Evolutionary conservation across 2,797 vertebrate genomes (phyloP).

Genomic region (Peromyscus aztecus): DNA sequence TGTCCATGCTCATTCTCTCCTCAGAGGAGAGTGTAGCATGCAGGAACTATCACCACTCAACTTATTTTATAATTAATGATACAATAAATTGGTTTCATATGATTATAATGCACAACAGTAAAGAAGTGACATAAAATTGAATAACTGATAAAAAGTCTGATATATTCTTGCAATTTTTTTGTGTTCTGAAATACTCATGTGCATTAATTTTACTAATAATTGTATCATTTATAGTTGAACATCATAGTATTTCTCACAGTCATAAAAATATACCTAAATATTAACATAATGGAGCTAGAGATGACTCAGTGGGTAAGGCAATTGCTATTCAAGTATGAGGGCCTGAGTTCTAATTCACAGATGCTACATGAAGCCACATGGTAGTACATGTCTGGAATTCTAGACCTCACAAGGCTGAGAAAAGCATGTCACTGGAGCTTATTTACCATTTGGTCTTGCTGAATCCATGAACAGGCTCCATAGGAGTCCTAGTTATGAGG

Average conservation of each 20-base stretch:
- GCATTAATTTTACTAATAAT: neutral
- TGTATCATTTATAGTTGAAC: neutral
- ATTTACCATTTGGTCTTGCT: neutral
- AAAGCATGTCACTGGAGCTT: neutral
- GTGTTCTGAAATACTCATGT: neutral
- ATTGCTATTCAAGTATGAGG: neutral
- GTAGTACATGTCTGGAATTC: neutral
- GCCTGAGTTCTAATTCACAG: neutral
- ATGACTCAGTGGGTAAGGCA: neutral
- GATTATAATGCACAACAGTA: neutral
- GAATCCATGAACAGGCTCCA: neutral
- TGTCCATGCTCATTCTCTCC: too few species aligned
- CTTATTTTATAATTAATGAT: neutral
- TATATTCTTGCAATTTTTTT: neutral
- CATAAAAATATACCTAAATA: neutral
- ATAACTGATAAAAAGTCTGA: neutral
- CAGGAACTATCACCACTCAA: neutral
- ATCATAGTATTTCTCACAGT: neutral
- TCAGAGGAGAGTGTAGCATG: neutral
- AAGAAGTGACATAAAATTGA: neutral
- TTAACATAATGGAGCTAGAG: neutral
- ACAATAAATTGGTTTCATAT: neutral
- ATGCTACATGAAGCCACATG: neutral
- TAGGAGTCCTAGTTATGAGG: neutral
- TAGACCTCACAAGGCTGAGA: neutral